Conservation (phyloP, 2,797 vertebrate genomes). For the Lerista edwardsae region DNA sequence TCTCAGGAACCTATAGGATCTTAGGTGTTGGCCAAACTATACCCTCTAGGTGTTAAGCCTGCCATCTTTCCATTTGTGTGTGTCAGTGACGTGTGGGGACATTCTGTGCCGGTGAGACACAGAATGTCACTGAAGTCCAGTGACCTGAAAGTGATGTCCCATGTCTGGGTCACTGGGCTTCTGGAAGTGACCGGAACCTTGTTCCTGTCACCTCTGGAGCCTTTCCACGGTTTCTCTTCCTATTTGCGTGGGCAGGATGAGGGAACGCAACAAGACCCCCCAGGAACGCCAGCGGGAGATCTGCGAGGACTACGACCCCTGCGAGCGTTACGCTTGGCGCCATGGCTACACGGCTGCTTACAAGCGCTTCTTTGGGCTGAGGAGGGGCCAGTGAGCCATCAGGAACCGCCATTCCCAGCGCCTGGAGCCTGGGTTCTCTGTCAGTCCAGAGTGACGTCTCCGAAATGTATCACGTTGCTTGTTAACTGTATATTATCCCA, state of each 20-base stretch:
- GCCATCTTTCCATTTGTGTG: too few species aligned
- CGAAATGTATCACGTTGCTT: slow-evolving; percentile 71
- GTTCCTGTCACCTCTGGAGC: too few species aligned
- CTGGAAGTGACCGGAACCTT: too few species aligned
- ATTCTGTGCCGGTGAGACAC: too few species aligned
- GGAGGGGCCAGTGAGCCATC: slow-evolving; percentile 60
- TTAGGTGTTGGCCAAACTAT: not conserved
- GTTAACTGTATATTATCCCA: slow-evolving; percentile 58
- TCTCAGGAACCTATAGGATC: too few species aligned
- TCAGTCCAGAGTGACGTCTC: slow-evolving; percentile 49
- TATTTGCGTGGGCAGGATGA: slow-evolving; percentile 68
- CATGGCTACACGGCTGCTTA: slow-evolving; percentile 85
- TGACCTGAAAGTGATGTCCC: too few species aligned
- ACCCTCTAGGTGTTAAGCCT: too few species aligned
- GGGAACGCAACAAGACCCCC: slow-evolving; percentile 78
- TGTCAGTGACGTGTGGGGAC: too few species aligned
- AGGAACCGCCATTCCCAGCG: slow-evolving; percentile 13
- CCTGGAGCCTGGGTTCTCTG: slow-evolving; percentile 56
- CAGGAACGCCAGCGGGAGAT: slow-evolving; percentile 84
- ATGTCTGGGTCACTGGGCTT: too few species aligned
- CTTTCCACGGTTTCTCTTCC: not conserved
- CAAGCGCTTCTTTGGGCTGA: slow-evolving; percentile 80
- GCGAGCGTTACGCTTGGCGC: slow-evolving; percentile 79
- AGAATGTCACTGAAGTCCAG: too few species aligned
- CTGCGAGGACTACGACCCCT: slow-evolving; percentile 87